A percentile compares a stretch with the other conserved stretches of the same genome.
phyloP scores from a whole-genome alignment of 1,140 invertebrate species.

The Papilio aristodemus region DNA sequence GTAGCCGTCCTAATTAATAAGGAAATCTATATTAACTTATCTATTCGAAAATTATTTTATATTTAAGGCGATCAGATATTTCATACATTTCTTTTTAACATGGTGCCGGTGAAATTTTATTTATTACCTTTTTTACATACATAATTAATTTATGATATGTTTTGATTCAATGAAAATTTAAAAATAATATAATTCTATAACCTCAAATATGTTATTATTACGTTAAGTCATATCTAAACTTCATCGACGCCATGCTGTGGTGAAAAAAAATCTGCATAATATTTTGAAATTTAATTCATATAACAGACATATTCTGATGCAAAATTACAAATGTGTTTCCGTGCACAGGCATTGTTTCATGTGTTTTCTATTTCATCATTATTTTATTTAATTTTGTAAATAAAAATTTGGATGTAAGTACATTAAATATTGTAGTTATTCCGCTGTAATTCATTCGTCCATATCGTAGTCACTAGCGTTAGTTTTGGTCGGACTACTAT shows the following conservation, averaged over 20 bases:
- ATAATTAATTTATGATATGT: not conserved
- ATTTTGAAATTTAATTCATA: not conserved
- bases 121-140: not conserved
- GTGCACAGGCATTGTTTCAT: not conserved
- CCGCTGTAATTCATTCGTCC: conserved; percentile 72
- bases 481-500: conserved; percentile 48
- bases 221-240: no score
- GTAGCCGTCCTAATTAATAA: conserved; percentile 15
- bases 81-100: not conserved
- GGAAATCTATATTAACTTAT: not conserved
- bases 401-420: conserved; percentile 46
- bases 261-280: no score
- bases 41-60: not conserved
- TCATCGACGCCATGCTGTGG: no score
- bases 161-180: not conserved
- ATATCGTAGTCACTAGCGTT: conserved; percentile 75
- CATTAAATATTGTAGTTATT: conserved; percentile 47
- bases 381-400: conserved; percentile 43
- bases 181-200: not conserved
- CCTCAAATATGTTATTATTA: no score
- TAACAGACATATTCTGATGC: not conserved
- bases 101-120: not conserved
- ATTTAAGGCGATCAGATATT: not conserved
- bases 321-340: not conserved
- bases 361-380: not conserved